Base-by-base conservation (phyloP, 2,113 vertebrate species). In the Meles meles region DNA sequence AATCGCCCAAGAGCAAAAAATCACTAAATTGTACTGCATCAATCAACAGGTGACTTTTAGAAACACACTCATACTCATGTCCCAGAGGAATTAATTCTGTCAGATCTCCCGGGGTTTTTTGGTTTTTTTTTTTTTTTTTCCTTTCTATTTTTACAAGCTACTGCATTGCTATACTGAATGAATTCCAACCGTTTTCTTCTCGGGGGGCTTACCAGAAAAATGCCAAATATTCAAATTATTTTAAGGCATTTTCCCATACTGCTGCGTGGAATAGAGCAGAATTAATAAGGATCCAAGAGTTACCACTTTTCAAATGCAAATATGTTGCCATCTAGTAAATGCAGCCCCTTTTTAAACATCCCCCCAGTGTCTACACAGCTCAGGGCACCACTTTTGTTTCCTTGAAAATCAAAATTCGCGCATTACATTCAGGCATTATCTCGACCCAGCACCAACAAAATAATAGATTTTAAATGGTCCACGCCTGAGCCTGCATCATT, bases 101-200 rank as follows among this genome's bases (percentile, higher is more conserved):
- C 96, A 98, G 97, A 98, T 95, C 93, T 97, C 97, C 96, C 27
- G 49, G 12, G 2, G 14, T 15, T 14, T 49, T 49, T 49, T 42
- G 42, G 42, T n/a, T 49, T 13, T 49, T 15, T 49, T 52, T 52
- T 96, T 81, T 15, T 44, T 49, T n/a, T 2, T 6, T 2, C 97
- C 97, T 97, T 94, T 87, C 96, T 98, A 97, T 99, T 99, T 99
- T 98, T 98, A 98, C 97, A 99, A 98, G 98, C 98, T 98, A 97
- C 97, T 97, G 98, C 98, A 97, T 84, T 98, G 97, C 98, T 98
- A 98, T 98, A 98, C 94, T 98, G 98, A 99, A 98, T 84, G 85
- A 90, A 98, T 98, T 98, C 98, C 98, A 98, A 98, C 42, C 65
- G 81, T 97, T 96, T 98, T 98, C 97, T 98, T 98, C 98, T 98